A percentile compares a stretch with the other conserved stretches of the same genome.
These are phyloP conservation scores for Spodoptera litura DNA, from an alignment of 1,140 invertebrate species.

Conservation along the genomic window DNA sequence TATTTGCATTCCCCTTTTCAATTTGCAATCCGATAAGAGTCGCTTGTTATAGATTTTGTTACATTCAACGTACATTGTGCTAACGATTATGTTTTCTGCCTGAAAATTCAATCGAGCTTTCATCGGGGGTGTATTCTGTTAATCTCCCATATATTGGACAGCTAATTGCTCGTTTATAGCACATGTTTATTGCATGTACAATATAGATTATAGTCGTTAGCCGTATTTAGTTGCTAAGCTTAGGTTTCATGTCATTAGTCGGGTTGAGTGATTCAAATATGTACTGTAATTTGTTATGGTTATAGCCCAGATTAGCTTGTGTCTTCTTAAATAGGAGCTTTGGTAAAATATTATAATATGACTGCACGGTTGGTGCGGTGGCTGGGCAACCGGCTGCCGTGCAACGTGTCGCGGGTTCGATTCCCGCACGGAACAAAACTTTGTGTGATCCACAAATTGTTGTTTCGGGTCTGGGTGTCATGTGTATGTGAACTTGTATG, in stretches of 20 bases:
- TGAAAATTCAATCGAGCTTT: constrained; percentile 30
- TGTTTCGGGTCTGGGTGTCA: no score
- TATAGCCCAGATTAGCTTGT: no score
- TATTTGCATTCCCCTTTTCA: constrained; percentile 43
- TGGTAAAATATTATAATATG: no score
- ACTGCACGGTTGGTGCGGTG: no score
- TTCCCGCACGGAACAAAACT: no score
- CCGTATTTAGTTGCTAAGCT: background rate
- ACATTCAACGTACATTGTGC: constrained; percentile 5
- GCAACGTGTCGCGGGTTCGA: no score
- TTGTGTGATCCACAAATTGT: no score
- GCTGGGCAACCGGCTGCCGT: no score
- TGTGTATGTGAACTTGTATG: no score
- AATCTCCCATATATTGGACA: constrained; percentile 17
- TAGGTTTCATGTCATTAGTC: background rate
- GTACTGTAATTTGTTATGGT: no score
- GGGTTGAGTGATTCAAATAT: background rate
- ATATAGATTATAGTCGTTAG: constrained; percentile 17
- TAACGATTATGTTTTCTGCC: constrained; percentile 11
- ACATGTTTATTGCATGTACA: constrained; percentile 14
- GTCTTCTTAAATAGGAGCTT: no score
- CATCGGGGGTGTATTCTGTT: constrained; percentile 24
- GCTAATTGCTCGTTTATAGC: constrained; percentile 14
- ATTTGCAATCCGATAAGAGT: constrained; percentile 48
- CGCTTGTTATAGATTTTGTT: constrained; percentile 29